Evolutionary conservation across 2,888 invertebrate genomes (phyloP).

Genomic region (Perizoma flavofasciatum): DNA sequence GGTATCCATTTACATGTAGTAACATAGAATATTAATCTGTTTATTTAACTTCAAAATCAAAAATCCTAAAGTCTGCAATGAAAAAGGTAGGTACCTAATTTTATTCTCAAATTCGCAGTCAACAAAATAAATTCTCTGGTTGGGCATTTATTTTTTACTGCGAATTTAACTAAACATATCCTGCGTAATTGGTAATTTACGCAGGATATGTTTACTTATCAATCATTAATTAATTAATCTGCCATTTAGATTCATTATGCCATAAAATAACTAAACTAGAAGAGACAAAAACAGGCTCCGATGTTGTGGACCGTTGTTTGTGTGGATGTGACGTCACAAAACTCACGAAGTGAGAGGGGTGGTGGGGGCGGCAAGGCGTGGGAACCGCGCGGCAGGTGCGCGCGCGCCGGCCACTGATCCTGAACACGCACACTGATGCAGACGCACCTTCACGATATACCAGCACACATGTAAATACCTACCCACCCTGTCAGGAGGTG

Average conservation of each 20-base stretch:
- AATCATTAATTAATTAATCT: constrained; percentile 45
- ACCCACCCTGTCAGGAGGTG: constrained; percentile 44
- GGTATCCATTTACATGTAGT: no score
- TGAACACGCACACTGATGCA: constrained; percentile 68
- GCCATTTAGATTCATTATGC: constrained; percentile 48
- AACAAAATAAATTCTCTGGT: no score
- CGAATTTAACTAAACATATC: no score
- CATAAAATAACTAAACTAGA: constrained; percentile 43
- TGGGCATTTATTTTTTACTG: no score
- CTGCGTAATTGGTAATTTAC: constrained; percentile 19
- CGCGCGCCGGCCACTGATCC: constrained; percentile 82
- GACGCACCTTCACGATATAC: constrained; percentile 41
- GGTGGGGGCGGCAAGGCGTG: constrained; percentile 68
- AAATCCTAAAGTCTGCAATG: no score
- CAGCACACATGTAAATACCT: constrained; percentile 43
- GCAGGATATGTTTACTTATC: constrained; percentile 37
- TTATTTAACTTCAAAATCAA: no score
- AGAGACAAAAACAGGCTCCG: constrained; percentile 59
- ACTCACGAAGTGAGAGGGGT: constrained; percentile 39
- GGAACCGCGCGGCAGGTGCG: constrained; percentile 82
- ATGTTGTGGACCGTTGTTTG: constrained; percentile 68
- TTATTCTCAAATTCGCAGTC: no score
- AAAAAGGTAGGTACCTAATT: no score
- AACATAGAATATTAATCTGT: no score
- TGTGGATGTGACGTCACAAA: constrained; percentile 72